These are phyloP conservation scores for Halcyon smyrnensis DNA, from an alignment of 2,797 vertebrate species.

Conservation along the genomic window DNA sequence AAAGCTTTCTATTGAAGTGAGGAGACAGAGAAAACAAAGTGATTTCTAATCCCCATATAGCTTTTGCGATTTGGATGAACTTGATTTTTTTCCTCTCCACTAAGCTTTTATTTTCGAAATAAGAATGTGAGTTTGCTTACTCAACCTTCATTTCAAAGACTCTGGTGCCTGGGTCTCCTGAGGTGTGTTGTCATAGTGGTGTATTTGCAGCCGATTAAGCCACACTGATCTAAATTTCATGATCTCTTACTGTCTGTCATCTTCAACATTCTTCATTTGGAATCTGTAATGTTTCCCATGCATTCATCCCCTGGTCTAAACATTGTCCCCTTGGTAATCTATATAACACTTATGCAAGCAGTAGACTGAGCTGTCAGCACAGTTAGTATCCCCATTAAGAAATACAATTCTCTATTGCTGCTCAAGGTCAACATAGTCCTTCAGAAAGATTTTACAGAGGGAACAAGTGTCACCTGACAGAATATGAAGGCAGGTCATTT, in stretches of 20 bases:
- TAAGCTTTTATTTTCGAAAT: conserved; percentile 20
- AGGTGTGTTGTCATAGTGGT: not conserved
- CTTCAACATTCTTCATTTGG: conserved; percentile 28
- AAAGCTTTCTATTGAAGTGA: conserved; percentile 15
- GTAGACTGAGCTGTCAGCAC: conserved; percentile 19
- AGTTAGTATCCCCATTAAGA: not conserved
- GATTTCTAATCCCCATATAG: not conserved
- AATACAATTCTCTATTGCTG: not conserved
- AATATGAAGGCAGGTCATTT: not conserved
- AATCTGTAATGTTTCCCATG: conserved; percentile 6
- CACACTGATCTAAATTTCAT: conserved; percentile 46
- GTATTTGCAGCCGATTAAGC: conserved; percentile 37
- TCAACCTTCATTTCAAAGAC: not conserved
- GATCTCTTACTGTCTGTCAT: conserved; percentile 46
- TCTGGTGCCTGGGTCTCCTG: not conserved
- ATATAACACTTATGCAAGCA: not conserved
- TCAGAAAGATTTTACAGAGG: conserved; percentile 9
- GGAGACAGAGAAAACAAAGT: not conserved
- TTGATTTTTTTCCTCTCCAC: not conserved
- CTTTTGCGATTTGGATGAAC: conserved; percentile 5
- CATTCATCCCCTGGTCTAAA: conserved; percentile 9
- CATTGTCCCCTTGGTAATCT: conserved; percentile 26
- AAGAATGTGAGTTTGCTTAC: conserved; percentile 9
- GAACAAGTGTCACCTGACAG: not conserved
- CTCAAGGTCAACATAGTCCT: conserved; percentile 42